A percentile compares a stretch with the other conserved stretches of the same genome.
phyloP scores from a whole-genome alignment of 2,113 vertebrate species.

The Carassius auratus region DNA sequence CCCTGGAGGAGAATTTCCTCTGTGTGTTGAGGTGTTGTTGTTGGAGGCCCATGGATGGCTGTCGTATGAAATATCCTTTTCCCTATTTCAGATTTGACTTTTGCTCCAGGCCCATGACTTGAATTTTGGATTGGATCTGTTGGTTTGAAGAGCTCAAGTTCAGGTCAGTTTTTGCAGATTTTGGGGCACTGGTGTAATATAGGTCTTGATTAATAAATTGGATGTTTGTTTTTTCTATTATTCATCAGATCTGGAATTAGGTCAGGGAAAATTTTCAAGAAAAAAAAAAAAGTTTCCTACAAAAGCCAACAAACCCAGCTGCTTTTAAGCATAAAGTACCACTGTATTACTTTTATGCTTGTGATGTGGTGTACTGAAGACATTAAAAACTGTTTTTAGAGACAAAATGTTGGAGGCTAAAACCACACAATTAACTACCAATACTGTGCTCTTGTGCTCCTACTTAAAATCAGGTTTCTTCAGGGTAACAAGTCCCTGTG shows the following conservation, averaged over 20 bases:
- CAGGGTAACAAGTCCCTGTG: background rate
- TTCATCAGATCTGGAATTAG: constrained; percentile 33
- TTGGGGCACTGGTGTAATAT: constrained; percentile 30
- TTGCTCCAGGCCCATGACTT: constrained; percentile 67
- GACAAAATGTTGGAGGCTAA: background rate
- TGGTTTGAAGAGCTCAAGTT: constrained; percentile 61
- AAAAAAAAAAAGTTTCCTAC: background rate
- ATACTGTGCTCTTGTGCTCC: background rate
- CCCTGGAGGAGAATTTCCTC: constrained; percentile 78
- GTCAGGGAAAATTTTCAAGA: background rate
- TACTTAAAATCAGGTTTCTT: background rate
- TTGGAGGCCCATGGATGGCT: constrained; percentile 77
- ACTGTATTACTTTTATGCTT: background rate
- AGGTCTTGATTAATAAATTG: constrained; percentile 13
- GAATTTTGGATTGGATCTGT: constrained; percentile 62
- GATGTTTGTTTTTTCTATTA: constrained; percentile 27
- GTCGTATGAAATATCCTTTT: constrained; percentile 72
- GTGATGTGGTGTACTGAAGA: background rate
- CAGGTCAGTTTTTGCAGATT: constrained; percentile 32
- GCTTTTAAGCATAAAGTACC: background rate
- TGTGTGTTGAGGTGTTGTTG: constrained; percentile 83
- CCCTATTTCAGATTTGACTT: constrained; percentile 70
- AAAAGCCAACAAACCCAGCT: background rate
- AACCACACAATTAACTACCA: background rate
- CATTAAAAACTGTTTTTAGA: background rate